Evolutionary conservation across 2,113 vertebrate genomes (phyloP).

Genomic region (Calyptomena viridis): DNA sequence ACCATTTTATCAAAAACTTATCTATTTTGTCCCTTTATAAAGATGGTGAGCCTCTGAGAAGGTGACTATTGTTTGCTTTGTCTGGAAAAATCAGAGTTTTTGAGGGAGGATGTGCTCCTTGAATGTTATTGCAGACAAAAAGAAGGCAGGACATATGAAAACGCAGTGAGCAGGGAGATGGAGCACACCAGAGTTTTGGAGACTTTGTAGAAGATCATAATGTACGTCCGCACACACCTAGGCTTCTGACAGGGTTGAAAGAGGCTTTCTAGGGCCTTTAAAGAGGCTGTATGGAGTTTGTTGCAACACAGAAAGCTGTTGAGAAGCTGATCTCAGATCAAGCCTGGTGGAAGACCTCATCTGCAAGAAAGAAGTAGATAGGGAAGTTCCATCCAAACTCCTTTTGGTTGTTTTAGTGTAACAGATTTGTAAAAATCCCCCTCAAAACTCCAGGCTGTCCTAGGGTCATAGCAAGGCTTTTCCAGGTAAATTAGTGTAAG

Average conservation of each 20-base stretch:
- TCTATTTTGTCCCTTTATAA: background rate
- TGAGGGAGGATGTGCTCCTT: background rate
- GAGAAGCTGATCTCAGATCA: background rate
- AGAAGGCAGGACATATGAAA: background rate
- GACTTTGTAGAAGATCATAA: background rate
- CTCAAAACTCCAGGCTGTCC: background rate
- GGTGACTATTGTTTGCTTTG: background rate
- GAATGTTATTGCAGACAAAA: background rate
- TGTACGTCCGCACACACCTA: fast-evolving
- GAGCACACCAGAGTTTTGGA: background rate
- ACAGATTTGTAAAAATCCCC: background rate
- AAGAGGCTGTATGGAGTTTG: background rate
- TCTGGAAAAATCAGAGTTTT: background rate
- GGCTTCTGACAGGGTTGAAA: background rate
- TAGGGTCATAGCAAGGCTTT: background rate
- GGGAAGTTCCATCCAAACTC: background rate
- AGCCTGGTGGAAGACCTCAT: background rate
- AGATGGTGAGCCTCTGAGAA: background rate
- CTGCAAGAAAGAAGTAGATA: background rate
- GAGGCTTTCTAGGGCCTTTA: background rate
- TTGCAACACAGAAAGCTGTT: background rate
- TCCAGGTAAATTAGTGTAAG: background rate
- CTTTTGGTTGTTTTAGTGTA: background rate
- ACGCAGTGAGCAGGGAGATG: background rate
- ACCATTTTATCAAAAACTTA: background rate